Evolutionary conservation across 2,797 vertebrate species (phyloP).

Genomic region (Otus scops): DNA sequence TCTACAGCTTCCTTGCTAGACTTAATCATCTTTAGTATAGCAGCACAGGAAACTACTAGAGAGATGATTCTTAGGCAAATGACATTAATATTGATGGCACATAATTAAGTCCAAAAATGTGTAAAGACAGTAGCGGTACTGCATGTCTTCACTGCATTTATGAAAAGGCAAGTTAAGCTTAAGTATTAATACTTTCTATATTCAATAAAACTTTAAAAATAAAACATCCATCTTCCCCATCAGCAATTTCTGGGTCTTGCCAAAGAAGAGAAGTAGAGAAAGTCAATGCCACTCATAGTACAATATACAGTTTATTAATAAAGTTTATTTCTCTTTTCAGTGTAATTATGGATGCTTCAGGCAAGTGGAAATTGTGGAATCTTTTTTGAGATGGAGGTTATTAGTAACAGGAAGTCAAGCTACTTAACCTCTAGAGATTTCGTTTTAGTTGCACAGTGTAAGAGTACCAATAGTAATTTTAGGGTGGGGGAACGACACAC

Average conservation of each 20-base stretch:
- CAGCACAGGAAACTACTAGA: background rate
- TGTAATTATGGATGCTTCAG: background rate
- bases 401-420: background rate
- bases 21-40: conserved; percentile 3
- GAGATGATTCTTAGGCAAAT: background rate
- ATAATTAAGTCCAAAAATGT: background rate
- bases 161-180: background rate
- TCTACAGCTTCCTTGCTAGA: background rate
- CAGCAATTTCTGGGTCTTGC: background rate
- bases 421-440: background rate
- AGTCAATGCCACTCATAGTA: background rate
- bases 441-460: background rate
- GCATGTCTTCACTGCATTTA: background rate
- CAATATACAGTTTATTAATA: background rate
- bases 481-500: too few species aligned
- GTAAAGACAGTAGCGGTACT: background rate
- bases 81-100: conserved; percentile 22
- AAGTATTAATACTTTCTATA: background rate
- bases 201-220: background rate
- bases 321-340: background rate
- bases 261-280: background rate
- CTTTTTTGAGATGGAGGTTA: background rate
- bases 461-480: background rate
- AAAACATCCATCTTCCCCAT: background rate
- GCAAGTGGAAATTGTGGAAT: background rate